Percentiles rank a stretch among this genome's conserved stretches.
These are phyloP conservation scores for Lepus timidus DNA, from an alignment of 2,113 vertebrate genomes.

Conservation along the genomic window DNA sequence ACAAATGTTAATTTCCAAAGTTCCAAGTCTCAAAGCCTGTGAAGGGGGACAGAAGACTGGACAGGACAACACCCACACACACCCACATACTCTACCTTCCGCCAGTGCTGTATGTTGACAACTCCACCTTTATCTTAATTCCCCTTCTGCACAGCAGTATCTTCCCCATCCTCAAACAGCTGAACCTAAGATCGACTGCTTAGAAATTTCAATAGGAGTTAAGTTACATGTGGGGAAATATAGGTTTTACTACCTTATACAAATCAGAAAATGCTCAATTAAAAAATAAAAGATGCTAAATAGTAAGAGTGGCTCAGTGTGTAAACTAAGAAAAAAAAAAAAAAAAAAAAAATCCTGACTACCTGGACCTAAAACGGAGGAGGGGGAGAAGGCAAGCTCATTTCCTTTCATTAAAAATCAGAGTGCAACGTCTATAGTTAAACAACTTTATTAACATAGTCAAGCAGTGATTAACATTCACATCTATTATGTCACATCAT, in stretches of 20 bases:
- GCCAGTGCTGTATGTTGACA: background rate
- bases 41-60: background rate
- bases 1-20: conserved; percentile 24
- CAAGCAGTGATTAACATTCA: conserved; percentile 98
- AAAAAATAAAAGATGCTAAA: background rate
- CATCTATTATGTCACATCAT: conserved; percentile 97
- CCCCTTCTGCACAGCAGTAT: background rate
- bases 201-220: background rate
- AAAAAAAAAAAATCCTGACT: background rate
- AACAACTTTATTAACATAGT: conserved; percentile 99
- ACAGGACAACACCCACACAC: background rate
- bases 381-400: conserved; percentile 1
- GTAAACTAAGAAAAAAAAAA: conserved; percentile 26
- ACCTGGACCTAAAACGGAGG: conserved; percentile 16
- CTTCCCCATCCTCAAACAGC: background rate
- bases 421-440: conserved; percentile 91
- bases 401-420: conserved; percentile 86
- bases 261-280: background rate
- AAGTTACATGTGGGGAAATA: background rate
- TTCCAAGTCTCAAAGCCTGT: background rate
- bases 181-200: conserved; percentile 22
- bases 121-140: background rate
- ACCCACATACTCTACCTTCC: background rate
- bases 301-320: conserved; percentile 12
- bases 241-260: background rate